Base-by-base conservation (phyloP, 2,113 vertebrate genomes). In the Elachura formosa region DNA sequence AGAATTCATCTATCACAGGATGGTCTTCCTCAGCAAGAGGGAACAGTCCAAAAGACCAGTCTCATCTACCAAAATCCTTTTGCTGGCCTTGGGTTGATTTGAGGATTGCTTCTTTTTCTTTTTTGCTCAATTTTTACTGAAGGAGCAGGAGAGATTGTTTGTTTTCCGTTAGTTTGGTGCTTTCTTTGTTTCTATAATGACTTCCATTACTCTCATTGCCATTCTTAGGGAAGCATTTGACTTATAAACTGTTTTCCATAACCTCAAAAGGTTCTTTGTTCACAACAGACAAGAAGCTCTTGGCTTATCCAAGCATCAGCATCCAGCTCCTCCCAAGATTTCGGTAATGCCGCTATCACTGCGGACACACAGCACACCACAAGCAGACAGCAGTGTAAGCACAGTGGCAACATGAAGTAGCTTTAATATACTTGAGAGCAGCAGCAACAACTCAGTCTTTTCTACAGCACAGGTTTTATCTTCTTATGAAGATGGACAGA, bases 311-410 rank as follows among this genome's bases (percentile, higher is more conserved):
- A 26, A 2, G 3, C 26, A 14, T 11, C 16, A 52, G 29, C 26
- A 51, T 82, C 34, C 43, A 63, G 31, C 41, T 87, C 40, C 48
- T 87, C 45, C 19, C 23, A 66, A 49, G 6, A 17, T 26, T 31
- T 67, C 0, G 0, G 23, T 51, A 43, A 72, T 2, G 63, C 29
- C 61, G 33, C 15, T n/a, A 55, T 6, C 40, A 43, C 4, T 56
- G 62, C 17, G 61, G 80, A 61, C 12, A 13, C 8, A 15, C 6
- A 72, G 49, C 24, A 75, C 17, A 59, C 22, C 3, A 4, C 15
- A 68, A 45, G 22, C 0, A 52, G 62, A 75, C 16, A n/a, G 34
- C 23, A 52, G 55, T 2, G 1, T 10, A 55, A 43, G 31, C 31
- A 72, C 3, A 15, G 10, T 6, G 34, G 18, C 41, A 72, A 49